These are phyloP conservation scores for Rallus limicola DNA, from an alignment of 2,113 vertebrate genomes.

Conservation along the genomic window DNA sequence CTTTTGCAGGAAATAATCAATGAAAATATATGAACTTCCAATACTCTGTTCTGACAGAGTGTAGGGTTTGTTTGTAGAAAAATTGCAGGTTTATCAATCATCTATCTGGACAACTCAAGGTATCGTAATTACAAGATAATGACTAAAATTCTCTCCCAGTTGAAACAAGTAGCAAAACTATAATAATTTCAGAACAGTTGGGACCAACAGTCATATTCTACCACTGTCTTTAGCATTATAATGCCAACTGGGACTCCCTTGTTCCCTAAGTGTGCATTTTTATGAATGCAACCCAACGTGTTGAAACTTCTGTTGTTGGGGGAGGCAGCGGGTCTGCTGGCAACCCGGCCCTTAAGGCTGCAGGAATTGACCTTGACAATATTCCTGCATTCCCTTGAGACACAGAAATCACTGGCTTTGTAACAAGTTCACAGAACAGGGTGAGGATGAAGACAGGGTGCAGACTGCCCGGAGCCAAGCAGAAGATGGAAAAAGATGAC, in stretches of 20 bases:
- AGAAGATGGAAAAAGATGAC: no score
- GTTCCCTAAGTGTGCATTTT: not conserved
- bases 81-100: not conserved
- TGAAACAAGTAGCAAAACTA: not conserved
- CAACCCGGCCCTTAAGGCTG: no score
- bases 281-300: no score
- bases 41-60: not conserved
- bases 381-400: no score
- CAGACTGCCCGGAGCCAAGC: no score
- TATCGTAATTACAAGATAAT: not conserved
- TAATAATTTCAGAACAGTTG: not conserved
- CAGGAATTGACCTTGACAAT: no score
- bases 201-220: not conserved
- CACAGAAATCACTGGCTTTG: no score
- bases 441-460: no score
- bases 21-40: not conserved
- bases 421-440: no score
- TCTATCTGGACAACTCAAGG: not conserved
- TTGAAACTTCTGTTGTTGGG: no score
- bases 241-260: not conserved
- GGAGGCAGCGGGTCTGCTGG: no score
- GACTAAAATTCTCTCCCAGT: not conserved
- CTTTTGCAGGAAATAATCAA: not conserved
- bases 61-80: not conserved
- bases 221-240: not conserved